Percentiles rank a stretch among this genome's conserved stretches.
Evolutionary conservation across 1,140 invertebrate genomes (phyloP).

Genomic region (Brachionus manjavacas): DNA sequence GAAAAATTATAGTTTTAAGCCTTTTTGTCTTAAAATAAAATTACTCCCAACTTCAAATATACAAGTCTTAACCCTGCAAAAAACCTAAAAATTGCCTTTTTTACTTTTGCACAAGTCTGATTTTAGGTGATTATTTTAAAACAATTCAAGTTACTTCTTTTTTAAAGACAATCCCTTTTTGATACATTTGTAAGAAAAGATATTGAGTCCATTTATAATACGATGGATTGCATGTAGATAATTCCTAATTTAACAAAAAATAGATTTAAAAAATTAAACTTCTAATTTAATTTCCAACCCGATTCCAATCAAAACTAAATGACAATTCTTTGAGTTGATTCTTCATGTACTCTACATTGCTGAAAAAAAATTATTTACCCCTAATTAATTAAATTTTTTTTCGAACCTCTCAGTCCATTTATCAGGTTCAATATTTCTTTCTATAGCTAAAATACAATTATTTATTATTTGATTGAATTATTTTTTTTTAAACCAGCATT

Average conservation of each 20-base stretch:
- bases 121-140: not conserved
- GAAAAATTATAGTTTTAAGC: too few species aligned
- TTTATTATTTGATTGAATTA: not conserved
- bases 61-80: too few species aligned
- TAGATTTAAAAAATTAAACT: constrained; percentile 6
- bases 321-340: constrained; percentile 74
- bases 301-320: constrained; percentile 87
- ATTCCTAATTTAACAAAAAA: constrained; percentile 54
- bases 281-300: constrained; percentile 63
- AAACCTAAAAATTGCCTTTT: too few species aligned
- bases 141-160: constrained; percentile 64
- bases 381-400: too few species aligned
- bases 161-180: constrained; percentile 77
- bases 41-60: too few species aligned
- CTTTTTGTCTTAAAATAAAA: too few species aligned
- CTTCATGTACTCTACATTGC: constrained; percentile 85
- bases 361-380: constrained; percentile 45
- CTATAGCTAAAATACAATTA: constrained; percentile 64
- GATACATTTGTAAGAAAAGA: constrained; percentile 82
- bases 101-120: too few species aligned
- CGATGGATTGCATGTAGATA: constrained; percentile 60
- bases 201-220: constrained; percentile 83
- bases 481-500: constrained; percentile 67
- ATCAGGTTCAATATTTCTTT: constrained; percentile 70
- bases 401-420: constrained; percentile 72